A percentile compares a stretch with the other conserved stretches of the same genome.
phyloP scores from a whole-genome alignment of 2,888 invertebrate genomes.

The Strigamia transsilvanica region DNA sequence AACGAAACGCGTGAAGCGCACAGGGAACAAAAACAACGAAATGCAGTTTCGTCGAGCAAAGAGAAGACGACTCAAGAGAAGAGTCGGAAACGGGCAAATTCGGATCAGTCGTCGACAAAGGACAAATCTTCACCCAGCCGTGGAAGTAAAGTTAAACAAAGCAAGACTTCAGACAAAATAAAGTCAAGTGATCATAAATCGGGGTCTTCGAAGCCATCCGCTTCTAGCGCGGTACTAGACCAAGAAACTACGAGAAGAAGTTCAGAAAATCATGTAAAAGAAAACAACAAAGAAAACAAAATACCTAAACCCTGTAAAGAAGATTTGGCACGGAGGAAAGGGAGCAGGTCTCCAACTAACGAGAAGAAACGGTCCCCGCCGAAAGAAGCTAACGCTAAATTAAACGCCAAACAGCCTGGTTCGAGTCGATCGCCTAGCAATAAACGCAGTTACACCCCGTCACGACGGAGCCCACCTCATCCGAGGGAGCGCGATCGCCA shows the following conservation, averaged over 20 bases:
- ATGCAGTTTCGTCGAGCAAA: background rate
- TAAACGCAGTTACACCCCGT: conserved; percentile 1
- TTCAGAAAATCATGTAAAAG: conserved; percentile 35
- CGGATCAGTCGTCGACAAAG: background rate
- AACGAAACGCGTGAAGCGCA: background rate
- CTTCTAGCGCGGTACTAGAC: background rate
- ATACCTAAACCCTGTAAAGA: conserved; percentile 51
- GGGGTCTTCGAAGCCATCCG: background rate
- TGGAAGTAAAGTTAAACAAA: background rate
- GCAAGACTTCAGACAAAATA: background rate
- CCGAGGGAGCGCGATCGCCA: conserved; percentile 43
- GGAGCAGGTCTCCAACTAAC: conserved; percentile 36
- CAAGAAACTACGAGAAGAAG: conserved; percentile 50
- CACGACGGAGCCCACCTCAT: background rate
- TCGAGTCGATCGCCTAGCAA: background rate
- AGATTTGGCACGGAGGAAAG: conserved; percentile 45
- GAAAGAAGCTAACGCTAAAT: background rate
- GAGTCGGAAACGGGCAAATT: background rate
- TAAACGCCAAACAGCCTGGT: background rate
- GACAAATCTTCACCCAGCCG: conserved; percentile 3
- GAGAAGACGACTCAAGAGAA: conserved; percentile 1
- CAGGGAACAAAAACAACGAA: conserved; percentile 2
- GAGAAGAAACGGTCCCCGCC: conserved; percentile 43
- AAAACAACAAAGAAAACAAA: conserved; percentile 54
- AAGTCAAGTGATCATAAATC: background rate